Base-by-base conservation (phyloP, 2,113 vertebrate species). In the Coptodon rendalli region DNA sequence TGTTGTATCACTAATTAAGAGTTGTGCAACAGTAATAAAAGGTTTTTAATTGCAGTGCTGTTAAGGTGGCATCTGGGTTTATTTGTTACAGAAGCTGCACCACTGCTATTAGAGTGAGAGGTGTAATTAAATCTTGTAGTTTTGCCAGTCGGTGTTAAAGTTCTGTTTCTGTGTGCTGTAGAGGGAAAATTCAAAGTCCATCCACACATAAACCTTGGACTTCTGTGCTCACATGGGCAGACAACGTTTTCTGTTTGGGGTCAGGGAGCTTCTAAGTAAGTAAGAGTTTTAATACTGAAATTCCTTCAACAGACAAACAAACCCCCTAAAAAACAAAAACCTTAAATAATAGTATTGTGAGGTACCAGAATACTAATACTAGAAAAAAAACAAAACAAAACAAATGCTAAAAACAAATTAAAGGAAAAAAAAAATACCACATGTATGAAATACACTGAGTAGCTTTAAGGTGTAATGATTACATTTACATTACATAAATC, bases 11-110 rank as follows among this genome's bases (percentile, higher is more conserved):
- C 24, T 50, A 76, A 31, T 76, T 76, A 76, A 76, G 24, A 94
- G 91, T 94, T 91, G 94, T 95, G 93, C 89, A 82, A 53, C 3
- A 31, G 2, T 48, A 76, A 76, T 50, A 76, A 76, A 31, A 50
- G 43, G 6, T 76, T 76, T 11, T 76, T 76, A 50, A 50, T 31
- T 50, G 16, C 71, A 50, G 14, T 76, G 9, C 16, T 50, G 24
- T 0, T 76, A 76, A 48, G 40, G 68, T 12, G 3, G 1, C 43
- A 76, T 29, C 71, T 31, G 43, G 43, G 16, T 48, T 76, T 48
- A 76, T 76, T 76, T 45, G 31, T 12, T 3, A 76, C 24, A 76
- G 71, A 76, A 48, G 68, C 68, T 48, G 71, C 40, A 29, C 40
- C 71, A 76, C 8, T 76, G 40, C 40, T 76, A 19, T 76, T 48